Conservation (phyloP, 1,140 invertebrate genomes). For the Adoxophyes honmai region DNA sequence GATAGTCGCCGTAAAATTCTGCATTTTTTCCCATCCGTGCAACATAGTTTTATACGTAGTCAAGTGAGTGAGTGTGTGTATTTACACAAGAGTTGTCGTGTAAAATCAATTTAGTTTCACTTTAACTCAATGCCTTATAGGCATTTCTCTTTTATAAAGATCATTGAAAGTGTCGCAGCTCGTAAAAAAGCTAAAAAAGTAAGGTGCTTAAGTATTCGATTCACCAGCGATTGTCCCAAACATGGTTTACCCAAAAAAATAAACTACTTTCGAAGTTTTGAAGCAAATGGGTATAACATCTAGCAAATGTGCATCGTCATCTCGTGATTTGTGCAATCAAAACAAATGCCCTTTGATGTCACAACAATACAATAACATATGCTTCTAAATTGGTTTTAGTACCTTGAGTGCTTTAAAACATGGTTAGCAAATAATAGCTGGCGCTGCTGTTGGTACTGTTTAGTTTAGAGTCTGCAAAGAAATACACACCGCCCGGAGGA, state of each 20-base stretch:
- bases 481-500: background rate
- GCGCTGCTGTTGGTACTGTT: too few relatives aligned
- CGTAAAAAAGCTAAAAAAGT: background rate
- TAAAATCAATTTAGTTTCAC: constrained; percentile 2
- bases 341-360: too few relatives aligned
- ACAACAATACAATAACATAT: too few relatives aligned
- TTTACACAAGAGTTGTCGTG: too few relatives aligned
- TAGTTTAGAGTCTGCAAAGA: constrained; percentile 1
- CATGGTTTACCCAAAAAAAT: constrained; percentile 6
- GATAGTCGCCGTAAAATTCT: too few relatives aligned
- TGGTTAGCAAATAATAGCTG: too few relatives aligned
- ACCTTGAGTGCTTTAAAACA: too few relatives aligned
- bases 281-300: background rate
- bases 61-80: too few relatives aligned
- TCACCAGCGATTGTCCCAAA: background rate
- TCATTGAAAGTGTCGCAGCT: background rate
- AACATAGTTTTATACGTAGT: too few relatives aligned
- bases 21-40: too few relatives aligned
- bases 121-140: background rate
- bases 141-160: constrained; percentile 1
- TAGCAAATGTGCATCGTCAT: background rate
- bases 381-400: too few relatives aligned
- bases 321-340: background rate
- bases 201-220: background rate
- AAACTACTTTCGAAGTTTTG: constrained; percentile 13